These are phyloP conservation scores for Helicoverpa zea DNA, from an alignment of 1,140 invertebrate genomes.

Conservation along the genomic window DNA sequence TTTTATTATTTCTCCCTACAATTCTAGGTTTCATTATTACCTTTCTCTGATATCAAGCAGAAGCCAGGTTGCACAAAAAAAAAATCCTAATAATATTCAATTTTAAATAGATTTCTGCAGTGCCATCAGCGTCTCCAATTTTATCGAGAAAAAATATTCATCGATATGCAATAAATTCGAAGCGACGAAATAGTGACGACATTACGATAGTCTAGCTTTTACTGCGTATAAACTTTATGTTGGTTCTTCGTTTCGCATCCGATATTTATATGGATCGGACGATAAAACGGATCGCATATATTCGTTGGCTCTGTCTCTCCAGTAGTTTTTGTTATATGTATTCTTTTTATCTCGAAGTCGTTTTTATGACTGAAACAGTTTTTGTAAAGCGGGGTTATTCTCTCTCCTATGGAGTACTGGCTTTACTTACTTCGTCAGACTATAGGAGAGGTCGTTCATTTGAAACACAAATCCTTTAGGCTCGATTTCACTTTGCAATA, in stretches of 20 bases:
- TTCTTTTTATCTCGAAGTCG: constrained; percentile 14
- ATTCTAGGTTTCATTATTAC: no score
- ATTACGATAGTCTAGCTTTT: constrained; percentile 46
- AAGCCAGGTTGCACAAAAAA: no score
- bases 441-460: neutral
- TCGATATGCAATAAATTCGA: constrained; percentile 11
- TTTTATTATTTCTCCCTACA: no score
- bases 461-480: no score
- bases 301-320: constrained; percentile 2
- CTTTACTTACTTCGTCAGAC: neutral
- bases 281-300: constrained; percentile 46
- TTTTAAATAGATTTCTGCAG: no score
- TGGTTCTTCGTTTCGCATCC: constrained; percentile 30
- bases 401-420: no score
- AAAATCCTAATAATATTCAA: no score
- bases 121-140: neutral
- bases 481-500: no score
- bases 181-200: constrained; percentile 26
- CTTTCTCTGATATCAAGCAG: no score
- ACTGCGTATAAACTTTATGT: constrained; percentile 53
- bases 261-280: constrained; percentile 46
- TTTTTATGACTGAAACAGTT: neutral
- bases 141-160: constrained; percentile 15
- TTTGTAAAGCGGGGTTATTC: no score
- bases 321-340: constrained; percentile 5